A percentile compares a stretch with the other conserved stretches of the same genome.
Evolutionary conservation across 2,113 vertebrate genomes (phyloP).

Genomic region (Coptodon rendalli): DNA sequence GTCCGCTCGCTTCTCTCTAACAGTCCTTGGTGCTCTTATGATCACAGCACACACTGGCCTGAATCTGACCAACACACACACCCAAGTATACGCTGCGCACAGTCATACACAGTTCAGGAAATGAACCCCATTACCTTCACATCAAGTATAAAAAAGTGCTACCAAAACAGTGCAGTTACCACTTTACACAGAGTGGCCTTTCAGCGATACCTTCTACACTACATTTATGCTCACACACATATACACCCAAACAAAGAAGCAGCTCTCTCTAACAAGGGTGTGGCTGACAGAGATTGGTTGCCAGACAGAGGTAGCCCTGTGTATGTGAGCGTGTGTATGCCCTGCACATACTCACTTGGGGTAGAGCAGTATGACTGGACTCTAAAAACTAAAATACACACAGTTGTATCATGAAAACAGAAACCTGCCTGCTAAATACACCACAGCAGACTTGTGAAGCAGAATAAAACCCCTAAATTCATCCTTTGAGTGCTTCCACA

Average conservation of each 20-base stretch:
- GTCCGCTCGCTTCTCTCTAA: background rate
- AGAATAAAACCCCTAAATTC: background rate
- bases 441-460: background rate
- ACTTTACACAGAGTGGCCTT: slow-evolving; percentile 47
- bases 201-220: slow-evolving; percentile 12
- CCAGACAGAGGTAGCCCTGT: slow-evolving; percentile 5
- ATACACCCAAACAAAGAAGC: slow-evolving; percentile 47
- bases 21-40: background rate
- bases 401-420: background rate
- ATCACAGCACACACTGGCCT: background rate
- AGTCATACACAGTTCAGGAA: slow-evolving; percentile 18
- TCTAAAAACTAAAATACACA: background rate
- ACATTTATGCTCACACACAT: background rate
- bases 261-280: slow-evolving; percentile 50
- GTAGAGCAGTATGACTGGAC: background rate
- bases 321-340: background rate
- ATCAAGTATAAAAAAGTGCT: slow-evolving; percentile 25
- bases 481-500: background rate
- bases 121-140: slow-evolving; percentile 51
- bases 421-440: background rate
- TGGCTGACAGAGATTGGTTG: slow-evolving; percentile 37
- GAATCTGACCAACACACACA: background rate
- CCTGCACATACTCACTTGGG: background rate
- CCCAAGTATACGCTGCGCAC: background rate
- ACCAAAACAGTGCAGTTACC: slow-evolving; percentile 21